Evolutionary conservation across 2,797 vertebrate genomes (phyloP), one percentile per base, ranked within the genome.

Genomic region (Discoglossus pictus): DNA sequence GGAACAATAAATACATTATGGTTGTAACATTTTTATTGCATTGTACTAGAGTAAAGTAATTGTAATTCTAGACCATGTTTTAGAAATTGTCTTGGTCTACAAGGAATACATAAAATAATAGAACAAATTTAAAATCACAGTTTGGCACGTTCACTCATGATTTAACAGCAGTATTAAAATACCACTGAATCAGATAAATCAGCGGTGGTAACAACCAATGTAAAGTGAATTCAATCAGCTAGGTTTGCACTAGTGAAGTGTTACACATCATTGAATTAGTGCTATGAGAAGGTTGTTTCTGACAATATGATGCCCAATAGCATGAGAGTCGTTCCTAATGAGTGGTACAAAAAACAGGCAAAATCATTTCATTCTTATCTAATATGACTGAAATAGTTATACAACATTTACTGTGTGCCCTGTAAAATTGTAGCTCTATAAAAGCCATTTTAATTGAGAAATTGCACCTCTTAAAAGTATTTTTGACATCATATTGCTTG

Each of bases 21-120:
- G 34, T 44, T 36, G 25, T 25, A 71, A 59, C 44, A 38, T 64
- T 71, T 65, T 71, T 71, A 71, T 65, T 71, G 61, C 61, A 58
- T 63, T 63, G 24, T 35, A 11, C 18, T 24, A 9, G 52, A 51
- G 27, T 20, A 44, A 61, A 52, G 46, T 52, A 59, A 63, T 63
- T 63, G 68, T 64, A 70, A 58, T 51, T 42, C 36, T 21, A 48
- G 59, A 63, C 31, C 51, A 40, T 56, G 25, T 70, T 63, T 70
- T 63, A 56, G 13, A 36, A 70, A 44, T 51, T n/a, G 52, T 59
- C 35, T 40, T 65, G 38, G 39, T 44, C 54, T 65, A 65, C 46
- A 71, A 52, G 51, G 31, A 47, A 58, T 54, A 64, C 43, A 43
- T 42, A 40, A 70, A 70, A 54, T 36, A 70, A 47, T 18, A 61